Percentiles rank a stretch among this genome's conserved stretches.
These are phyloP conservation scores for Pterocles gutturalis DNA, from an alignment of 2,113 vertebrate species.

Conservation along the genomic window DNA sequence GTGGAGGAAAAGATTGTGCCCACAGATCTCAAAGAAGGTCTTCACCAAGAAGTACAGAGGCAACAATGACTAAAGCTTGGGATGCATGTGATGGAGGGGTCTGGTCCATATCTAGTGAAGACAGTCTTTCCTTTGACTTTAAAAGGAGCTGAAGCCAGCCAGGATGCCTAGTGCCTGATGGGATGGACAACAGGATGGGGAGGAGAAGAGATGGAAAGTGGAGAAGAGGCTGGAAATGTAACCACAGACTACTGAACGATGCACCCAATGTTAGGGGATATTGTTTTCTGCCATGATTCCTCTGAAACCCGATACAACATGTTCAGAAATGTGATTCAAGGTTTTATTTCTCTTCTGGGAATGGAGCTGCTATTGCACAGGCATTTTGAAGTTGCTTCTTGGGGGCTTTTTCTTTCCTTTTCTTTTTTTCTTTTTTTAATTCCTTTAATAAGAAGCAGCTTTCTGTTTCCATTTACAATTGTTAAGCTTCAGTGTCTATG, in stretches of 20 bases:
- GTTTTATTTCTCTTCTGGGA: not conserved
- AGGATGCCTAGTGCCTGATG: not conserved
- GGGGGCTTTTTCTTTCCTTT: not conserved
- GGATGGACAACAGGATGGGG: too few species aligned
- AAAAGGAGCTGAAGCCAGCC: not conserved
- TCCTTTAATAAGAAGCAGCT: not conserved
- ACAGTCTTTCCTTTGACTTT: not conserved
- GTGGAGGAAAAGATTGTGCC: not conserved
- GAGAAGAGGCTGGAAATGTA: not conserved
- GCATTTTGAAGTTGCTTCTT: not conserved
- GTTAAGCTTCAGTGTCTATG: not conserved
- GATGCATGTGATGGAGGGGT: not conserved
- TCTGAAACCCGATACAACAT: not conserved
- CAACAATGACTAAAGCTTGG: not conserved
- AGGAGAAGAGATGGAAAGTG: not conserved
- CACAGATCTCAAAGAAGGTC: not conserved
- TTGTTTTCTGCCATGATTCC: not conserved
- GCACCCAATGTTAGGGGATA: not conserved
- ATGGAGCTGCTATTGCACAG: not conserved
- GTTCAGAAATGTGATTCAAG: not conserved
- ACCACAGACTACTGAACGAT: not conserved
- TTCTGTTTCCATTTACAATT: not conserved
- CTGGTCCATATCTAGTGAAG: not conserved
- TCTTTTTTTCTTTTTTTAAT: not conserved
- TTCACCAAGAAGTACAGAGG: not conserved